These are phyloP conservation scores for Spongia lamella DNA, from an alignment of 37 sponge, comb jelly and placozoan species.

Conservation along the genomic window DNA sequence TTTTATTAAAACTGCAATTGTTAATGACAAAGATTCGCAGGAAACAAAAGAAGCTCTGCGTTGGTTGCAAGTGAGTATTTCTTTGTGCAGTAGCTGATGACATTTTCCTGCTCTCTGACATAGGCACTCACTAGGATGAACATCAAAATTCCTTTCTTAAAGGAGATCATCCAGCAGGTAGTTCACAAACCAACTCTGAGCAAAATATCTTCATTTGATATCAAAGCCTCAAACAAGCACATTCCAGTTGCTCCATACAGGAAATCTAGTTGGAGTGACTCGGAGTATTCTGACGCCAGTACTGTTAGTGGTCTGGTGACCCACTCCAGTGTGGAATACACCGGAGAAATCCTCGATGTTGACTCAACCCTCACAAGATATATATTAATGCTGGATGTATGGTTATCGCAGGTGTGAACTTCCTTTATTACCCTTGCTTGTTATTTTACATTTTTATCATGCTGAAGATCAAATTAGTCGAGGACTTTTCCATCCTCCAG, in stretches of 20 bases:
- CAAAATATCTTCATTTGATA: not conserved
- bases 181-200: not conserved
- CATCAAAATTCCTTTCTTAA: not conserved
- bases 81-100: not conserved
- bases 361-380: slow-evolving; percentile 46
- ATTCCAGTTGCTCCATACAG: not conserved
- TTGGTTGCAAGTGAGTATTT: slow-evolving; percentile 50
- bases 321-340: slow-evolving; percentile 22
- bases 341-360: slow-evolving; percentile 1
- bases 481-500: no score
- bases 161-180: not conserved
- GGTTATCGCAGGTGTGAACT: slow-evolving; percentile 46
- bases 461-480: no score
- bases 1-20: slow-evolving; percentile 39
- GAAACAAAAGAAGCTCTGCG: slow-evolving; percentile 32
- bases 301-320: slow-evolving; percentile 41
- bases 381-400: slow-evolving; percentile 72
- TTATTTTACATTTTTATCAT: no score
- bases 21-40: not conserved
- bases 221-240: not conserved
- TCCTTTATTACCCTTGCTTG: no score
- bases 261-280: slow-evolving; percentile 31
- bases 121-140: not conserved
- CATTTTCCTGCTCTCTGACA: not conserved
- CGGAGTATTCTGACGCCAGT: slow-evolving; percentile 1